Evolutionary conservation across 2,888 invertebrate genomes (phyloP).

Genomic region (Coelopa pilipes): DNA sequence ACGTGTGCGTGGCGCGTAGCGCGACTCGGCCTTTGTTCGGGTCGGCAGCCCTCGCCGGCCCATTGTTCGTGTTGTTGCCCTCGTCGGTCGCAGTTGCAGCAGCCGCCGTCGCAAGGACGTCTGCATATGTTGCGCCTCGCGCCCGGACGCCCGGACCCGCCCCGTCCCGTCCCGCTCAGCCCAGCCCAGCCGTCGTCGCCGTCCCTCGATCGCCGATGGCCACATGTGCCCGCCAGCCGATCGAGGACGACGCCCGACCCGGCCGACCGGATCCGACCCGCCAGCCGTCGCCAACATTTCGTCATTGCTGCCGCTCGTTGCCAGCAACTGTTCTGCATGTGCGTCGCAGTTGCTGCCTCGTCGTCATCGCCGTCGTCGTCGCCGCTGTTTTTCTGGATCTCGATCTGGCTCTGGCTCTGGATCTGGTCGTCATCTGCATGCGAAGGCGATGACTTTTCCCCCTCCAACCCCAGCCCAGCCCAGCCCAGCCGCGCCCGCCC

Average conservation of each 20-base stretch:
- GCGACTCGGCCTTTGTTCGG: background rate
- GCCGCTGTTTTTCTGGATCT: background rate
- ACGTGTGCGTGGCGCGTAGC: constrained; percentile 30
- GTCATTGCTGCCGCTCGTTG: background rate
- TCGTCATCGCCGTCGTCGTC: background rate
- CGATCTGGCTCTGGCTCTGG: constrained; percentile 3
- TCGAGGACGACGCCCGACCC: background rate
- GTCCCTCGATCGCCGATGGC: background rate
- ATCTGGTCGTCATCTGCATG: constrained; percentile 17
- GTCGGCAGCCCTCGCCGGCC: background rate
- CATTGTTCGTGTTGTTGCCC: constrained; percentile 9
- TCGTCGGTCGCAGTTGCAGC: background rate
- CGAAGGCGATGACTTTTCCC: background rate
- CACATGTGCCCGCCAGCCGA: constrained; percentile 17
- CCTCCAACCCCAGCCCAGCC: constrained; percentile 1
- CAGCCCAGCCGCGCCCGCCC: too few species aligned
- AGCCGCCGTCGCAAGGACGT: constrained; percentile 30
- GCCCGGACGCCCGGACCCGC: background rate
- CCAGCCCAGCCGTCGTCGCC: background rate
- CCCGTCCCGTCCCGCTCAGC: constrained; percentile 10
- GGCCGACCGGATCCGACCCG: background rate
- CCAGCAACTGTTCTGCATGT: constrained; percentile 27
- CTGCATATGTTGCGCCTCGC: constrained; percentile 4
- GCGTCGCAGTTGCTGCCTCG: constrained; percentile 13
- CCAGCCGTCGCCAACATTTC: background rate